phyloP scores from a whole-genome alignment of 2,888 invertebrate genomes.

The Cyaniris semiargus region DNA sequence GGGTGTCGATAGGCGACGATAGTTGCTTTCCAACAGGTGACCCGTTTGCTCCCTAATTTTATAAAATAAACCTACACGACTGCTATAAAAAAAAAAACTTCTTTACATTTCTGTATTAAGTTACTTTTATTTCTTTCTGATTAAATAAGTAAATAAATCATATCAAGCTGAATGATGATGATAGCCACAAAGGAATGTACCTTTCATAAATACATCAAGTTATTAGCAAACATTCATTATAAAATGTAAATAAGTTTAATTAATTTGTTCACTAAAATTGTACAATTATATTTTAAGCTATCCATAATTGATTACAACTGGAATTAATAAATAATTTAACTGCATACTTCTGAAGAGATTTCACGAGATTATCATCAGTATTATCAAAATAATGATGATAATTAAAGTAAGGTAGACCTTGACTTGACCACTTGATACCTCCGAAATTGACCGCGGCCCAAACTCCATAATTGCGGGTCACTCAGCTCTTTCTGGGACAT shows the following conservation, averaged over 20 bases:
- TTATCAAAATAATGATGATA: too few species aligned
- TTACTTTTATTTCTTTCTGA: background rate
- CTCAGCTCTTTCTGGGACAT: too few species aligned
- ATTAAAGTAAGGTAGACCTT: too few species aligned
- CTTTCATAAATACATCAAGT: constrained; percentile 9
- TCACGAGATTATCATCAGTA: background rate
- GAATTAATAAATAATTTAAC: constrained; percentile 3
- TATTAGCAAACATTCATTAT: constrained; percentile 27
- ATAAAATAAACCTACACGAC: too few species aligned
- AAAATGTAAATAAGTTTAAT: constrained; percentile 27
- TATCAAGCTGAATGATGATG: background rate
- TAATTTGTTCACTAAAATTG: constrained; percentile 21
- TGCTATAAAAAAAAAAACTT: background rate
- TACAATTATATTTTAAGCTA: constrained; percentile 31
- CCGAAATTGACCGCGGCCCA: too few species aligned
- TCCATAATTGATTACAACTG: constrained; percentile 31
- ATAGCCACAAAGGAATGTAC: background rate
- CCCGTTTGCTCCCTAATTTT: too few species aligned
- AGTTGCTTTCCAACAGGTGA: too few species aligned
- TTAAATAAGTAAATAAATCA: background rate
- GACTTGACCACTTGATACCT: too few species aligned
- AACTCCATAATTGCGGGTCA: too few species aligned
- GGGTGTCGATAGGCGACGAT: too few species aligned
- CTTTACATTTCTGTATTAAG: background rate
- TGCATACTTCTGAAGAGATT: background rate